phyloP scores from a whole-genome alignment of 2,113 vertebrate species.

The Cricetomys ansorgei region DNA sequence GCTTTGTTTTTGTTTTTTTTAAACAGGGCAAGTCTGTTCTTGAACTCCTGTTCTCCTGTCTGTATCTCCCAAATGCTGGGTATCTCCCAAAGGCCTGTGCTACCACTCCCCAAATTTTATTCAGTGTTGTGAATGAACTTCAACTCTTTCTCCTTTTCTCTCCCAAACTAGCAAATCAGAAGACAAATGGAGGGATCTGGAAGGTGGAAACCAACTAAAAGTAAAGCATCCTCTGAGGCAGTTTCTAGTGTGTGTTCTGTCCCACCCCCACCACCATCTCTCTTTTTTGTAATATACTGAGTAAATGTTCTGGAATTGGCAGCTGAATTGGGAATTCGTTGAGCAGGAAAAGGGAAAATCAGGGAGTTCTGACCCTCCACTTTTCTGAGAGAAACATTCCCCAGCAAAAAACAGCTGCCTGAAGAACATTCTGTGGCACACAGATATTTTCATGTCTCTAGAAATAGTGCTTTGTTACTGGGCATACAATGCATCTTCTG shows the following conservation, averaged over 20 bases:
- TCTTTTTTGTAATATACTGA: not conserved
- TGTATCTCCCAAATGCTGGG: not conserved
- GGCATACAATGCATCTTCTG: constrained; percentile 10
- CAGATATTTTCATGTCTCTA: constrained; percentile 28
- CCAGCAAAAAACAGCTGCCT: not conserved
- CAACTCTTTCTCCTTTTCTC: not conserved
- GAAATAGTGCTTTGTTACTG: constrained; percentile 55
- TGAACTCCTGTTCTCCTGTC: not conserved
- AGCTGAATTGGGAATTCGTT: not conserved
- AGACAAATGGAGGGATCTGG: not conserved
- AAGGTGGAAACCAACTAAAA: not conserved
- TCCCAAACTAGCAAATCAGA: not conserved
- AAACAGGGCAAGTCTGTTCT: not conserved
- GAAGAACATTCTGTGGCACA: not conserved
- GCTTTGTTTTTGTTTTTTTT: not conserved
- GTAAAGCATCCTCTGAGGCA: not conserved
- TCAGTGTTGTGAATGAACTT: not conserved
- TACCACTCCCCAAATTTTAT: not conserved
- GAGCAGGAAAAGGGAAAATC: not conserved
- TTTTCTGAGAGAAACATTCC: not conserved
- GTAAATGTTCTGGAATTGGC: not conserved
- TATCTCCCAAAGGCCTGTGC: not conserved
- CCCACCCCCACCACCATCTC: too few species aligned
- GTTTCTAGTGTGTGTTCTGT: not conserved
- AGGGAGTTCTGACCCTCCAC: not conserved